Base-by-base conservation (phyloP, 1,140 invertebrate species). In the Oppia nitens region DNA sequence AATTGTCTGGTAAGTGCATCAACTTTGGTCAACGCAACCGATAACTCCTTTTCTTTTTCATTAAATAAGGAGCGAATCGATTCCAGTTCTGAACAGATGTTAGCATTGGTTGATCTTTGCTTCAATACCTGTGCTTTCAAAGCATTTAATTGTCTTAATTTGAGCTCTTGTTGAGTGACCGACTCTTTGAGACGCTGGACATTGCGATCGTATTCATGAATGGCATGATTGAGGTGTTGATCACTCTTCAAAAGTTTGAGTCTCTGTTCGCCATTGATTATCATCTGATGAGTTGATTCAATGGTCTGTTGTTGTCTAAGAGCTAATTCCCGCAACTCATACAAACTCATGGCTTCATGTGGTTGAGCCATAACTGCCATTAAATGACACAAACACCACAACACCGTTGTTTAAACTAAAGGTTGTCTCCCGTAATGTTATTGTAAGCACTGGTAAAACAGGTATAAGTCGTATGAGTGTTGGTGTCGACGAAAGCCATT, bases 31-130 rank as follows among this genome's bases (percentile, higher is more conserved):
- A 94, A 87, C 1, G 92, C 92, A 76, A 94, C 71, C 27, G 86
- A 87, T 45, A 97, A 75, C 73, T 96, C 92, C 71, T 95, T 95
- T 69, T 96, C 91, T 71, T 96, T 96, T 70, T 95, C 90, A 78
- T 90, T 93, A 78, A 96, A 96, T 52, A 96, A 77, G 23, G 87
- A 85, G 59, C 89, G 82, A 67, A 95, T 93, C 58, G 88, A 89
- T 73, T 96, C 91, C 72, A 97, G 76, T 75, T 97, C 93, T 67
- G 56, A 57, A 52, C 90, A 91, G 65, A 93, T 80, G 64, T 84
- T 85, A 61, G 85, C 82, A 77, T 93, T 93, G 71, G 82, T 87
- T 70, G 83, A 81, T 70, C 87, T 85, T 68, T 87, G 87, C 66
- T 89, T 81, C 69, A 92, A 87, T 60, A 91, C 86, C 76, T 95